Base-by-base conservation (phyloP, 30 jellyfish, hydroid and myxozoan species). In the Pelagia noctiluca region DNA sequence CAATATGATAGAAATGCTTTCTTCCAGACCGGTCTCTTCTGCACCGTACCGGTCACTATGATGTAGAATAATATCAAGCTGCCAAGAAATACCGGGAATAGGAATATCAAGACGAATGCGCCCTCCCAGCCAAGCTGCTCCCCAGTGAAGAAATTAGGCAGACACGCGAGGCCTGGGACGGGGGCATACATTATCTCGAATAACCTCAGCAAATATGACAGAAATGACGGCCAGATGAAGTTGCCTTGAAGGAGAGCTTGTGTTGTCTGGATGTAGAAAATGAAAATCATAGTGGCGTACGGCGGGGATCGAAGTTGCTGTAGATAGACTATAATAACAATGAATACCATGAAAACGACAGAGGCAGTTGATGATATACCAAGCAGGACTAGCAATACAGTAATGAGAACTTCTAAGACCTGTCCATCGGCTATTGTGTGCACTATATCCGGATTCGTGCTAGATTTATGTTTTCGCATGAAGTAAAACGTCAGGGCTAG, bases 111-210 rank as follows among this genome's bases (percentile, higher is more conserved):
- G 12, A 95, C 92, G 54, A 95, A 89, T 38, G 97, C 98, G 63
- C 99, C 99, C 69, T 77, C 98, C 99, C 99, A 95, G 81, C 99
- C 99, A 0, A 95, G 87, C 60, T 82, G 85, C 84, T 85, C 82
- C 7, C 97, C 99, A 13, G 97, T 83, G 76, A 64, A 81, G 35
- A 89, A n/a, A 84, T 95, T 95, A 0, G 98, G 98, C 19, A 95
- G 76, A 71, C 99, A 95, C n/a, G 98, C 97, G 8, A 95, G 82
- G 54, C 99, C 98, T 12, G 99, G 99, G 8, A 95, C 98, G 19
- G 99, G 98, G 66, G 98, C 98, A 57, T 95, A 95, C 98, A 95
- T 89, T 7, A 89, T 83, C 72, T 95, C 98, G 33, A 95, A 87
- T 28, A 95, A 85, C 19, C 83, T 93, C 24, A 95, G 85, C 19